Conservation (phyloP, 2,888 invertebrate species). For the Siphonodentalium dalli region DNA sequence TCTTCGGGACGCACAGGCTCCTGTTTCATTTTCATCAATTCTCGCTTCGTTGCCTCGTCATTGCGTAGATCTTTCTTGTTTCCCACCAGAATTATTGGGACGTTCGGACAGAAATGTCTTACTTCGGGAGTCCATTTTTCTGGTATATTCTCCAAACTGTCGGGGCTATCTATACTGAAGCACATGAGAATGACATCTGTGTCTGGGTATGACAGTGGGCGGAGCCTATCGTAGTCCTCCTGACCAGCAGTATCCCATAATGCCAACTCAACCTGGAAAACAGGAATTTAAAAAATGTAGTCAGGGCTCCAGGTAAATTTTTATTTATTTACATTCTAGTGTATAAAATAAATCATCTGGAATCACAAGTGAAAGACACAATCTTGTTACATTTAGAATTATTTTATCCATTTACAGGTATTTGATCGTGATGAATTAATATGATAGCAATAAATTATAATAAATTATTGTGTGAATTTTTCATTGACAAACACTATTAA, state of each 20-base stretch:
- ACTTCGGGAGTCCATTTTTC: slow-evolving; percentile 99
- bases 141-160: slow-evolving; percentile 98
- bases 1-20: slow-evolving; percentile 98
- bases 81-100: slow-evolving; percentile 98
- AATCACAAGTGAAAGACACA: too few species aligned
- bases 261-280: slow-evolving; percentile 65
- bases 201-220: slow-evolving; percentile 95
- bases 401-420: too few species aligned
- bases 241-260: slow-evolving; percentile 97
- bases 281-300: too few species aligned
- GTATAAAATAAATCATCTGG: too few species aligned
- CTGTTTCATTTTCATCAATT: slow-evolving; percentile 96
- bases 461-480: too few species aligned
- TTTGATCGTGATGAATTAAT: too few species aligned
- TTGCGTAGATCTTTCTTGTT: slow-evolving; percentile 78
- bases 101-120: slow-evolving; percentile 96
- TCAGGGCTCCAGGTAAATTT: too few species aligned
- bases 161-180: slow-evolving; percentile 98
- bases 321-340: too few species aligned
- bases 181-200: slow-evolving; percentile 99
- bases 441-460: too few species aligned
- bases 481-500: too few species aligned
- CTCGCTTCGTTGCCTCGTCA: slow-evolving; percentile 66
- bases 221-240: slow-evolving; percentile 95
- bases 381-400: too few species aligned